Evolutionary conservation across 2,797 vertebrate genomes (phyloP).

Genomic region (Gymnothorax reevesii): DNA sequence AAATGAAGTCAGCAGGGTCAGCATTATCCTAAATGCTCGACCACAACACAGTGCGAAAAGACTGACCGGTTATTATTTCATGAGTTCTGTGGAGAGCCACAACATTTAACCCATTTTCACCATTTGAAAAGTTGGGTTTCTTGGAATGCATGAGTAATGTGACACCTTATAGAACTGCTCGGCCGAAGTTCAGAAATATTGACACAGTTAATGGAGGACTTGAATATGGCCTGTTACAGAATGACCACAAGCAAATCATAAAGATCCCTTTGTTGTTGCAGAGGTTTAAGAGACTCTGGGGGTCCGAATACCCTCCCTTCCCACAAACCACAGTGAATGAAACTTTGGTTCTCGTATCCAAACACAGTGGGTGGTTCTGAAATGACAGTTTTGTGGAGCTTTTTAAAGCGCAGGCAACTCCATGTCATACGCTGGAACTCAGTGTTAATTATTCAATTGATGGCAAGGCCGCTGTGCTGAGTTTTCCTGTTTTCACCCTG

Average conservation of each 20-base stretch:
- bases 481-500: slow-evolving; percentile 18
- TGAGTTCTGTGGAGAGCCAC: slow-evolving; percentile 35
- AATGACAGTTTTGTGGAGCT: slow-evolving; percentile 21
- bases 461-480: background rate
- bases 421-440: background rate
- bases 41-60: slow-evolving; percentile 35
- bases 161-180: slow-evolving; percentile 13
- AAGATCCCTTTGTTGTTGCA: background rate
- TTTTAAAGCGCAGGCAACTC: background rate
- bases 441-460: background rate
- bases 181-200: background rate
- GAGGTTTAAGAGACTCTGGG: slow-evolving; percentile 20
- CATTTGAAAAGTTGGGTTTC: too few relatives aligned
- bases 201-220: background rate
- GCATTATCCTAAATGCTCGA: background rate
- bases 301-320: background rate
- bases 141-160: too few relatives aligned
- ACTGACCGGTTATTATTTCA: slow-evolving; percentile 38
- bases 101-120: slow-evolving; percentile 3
- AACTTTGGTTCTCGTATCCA: slow-evolving; percentile 53
- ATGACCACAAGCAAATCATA: background rate
- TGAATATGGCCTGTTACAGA: background rate
- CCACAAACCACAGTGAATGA: slow-evolving; percentile 50
- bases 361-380: slow-evolving; percentile 48
- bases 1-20: too few relatives aligned